A percentile compares a stretch with the other conserved stretches of the same genome.
Evolutionary conservation across 2,113 vertebrate species (phyloP).

Genomic region (Struthio camelus): DNA sequence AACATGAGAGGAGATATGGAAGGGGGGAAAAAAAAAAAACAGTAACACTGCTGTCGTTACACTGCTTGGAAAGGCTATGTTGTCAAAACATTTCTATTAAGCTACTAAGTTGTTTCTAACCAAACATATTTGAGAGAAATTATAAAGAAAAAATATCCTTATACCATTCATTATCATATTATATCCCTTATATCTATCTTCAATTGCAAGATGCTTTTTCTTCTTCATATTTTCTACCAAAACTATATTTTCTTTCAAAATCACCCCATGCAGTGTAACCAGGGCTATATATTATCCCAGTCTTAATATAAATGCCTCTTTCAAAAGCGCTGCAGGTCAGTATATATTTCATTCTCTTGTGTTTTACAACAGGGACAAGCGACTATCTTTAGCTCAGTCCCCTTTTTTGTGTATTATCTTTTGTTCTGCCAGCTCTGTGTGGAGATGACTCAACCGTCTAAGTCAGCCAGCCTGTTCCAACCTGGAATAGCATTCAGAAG

Average conservation of each 20-base stretch:
- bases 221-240: neutral
- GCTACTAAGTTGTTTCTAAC: neutral
- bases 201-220: neutral
- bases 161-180: neutral
- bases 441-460: neutral
- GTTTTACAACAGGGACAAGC: neutral
- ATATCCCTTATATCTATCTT: neutral
- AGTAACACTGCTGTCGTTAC: neutral
- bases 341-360: neutral
- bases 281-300: neutral
- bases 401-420: neutral
- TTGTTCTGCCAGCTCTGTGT: neutral
- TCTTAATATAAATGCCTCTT: neutral
- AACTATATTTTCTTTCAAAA: neutral
- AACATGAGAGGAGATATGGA: too few species aligned
- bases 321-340: neutral
- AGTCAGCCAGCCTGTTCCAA: neutral
- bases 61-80: neutral
- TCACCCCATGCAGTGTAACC: neutral
- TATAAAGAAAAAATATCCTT: neutral
- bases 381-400: neutral
- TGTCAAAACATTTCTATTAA: neutral
- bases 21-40: neutral
- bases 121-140: neutral
- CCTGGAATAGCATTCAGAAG: neutral